Evolutionary conservation across 2,888 invertebrate genomes (phyloP).

Genomic region (Creontiades dilutus): DNA sequence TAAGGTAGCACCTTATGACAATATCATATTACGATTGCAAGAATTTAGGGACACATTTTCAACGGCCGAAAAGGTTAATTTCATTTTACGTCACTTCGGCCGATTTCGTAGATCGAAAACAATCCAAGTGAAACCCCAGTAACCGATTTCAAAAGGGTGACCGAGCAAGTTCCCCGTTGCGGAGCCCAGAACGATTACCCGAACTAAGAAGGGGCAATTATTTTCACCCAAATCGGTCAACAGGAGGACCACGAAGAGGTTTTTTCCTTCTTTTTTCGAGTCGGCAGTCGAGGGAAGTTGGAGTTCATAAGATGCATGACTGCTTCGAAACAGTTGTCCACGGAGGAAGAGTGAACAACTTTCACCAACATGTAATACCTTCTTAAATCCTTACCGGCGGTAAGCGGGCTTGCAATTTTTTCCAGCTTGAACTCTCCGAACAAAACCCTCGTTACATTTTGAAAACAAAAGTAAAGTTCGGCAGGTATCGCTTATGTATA

Average conservation of each 20-base stretch:
- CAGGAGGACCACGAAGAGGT: neutral
- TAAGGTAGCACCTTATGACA: too few species aligned
- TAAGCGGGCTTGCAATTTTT: neutral
- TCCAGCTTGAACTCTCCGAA: neutral
- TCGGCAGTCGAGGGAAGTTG: neutral
- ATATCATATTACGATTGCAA: too few species aligned
- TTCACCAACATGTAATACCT: constrained; percentile 35
- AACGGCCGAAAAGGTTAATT: too few species aligned
- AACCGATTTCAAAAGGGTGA: constrained; percentile 24
- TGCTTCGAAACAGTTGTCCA: constrained; percentile 32
- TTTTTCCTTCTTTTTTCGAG: constrained; percentile 17
- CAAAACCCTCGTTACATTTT: too few species aligned
- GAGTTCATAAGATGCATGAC: constrained; percentile 1
- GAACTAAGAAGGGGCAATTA: constrained; percentile 31
- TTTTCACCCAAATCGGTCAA: constrained; percentile 52
- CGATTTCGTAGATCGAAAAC: neutral
- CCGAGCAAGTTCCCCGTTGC: neutral
- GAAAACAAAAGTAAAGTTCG: too few species aligned
- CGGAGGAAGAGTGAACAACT: neutral
- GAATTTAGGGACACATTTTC: too few species aligned
- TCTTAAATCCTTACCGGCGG: neutral
- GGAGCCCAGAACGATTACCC: constrained; percentile 50
- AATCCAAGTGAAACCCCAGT: neutral
- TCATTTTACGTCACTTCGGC: neutral
- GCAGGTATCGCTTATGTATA: too few species aligned